These are phyloP conservation scores for Ochropacha duplaris DNA, from an alignment of 2,888 invertebrate genomes.

Conservation along the genomic window DNA sequence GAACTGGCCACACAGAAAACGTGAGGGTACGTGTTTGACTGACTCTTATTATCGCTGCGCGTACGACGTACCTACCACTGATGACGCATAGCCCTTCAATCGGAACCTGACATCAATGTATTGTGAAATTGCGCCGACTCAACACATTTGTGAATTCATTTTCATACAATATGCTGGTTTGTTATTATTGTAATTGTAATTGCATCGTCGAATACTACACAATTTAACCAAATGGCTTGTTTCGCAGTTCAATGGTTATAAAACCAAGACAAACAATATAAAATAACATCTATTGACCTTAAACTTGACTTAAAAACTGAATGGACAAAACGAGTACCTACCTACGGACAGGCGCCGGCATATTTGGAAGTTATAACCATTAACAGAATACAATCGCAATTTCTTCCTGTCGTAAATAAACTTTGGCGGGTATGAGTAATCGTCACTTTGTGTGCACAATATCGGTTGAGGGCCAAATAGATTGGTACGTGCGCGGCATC, in stretches of 20 bases:
- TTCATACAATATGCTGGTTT: neutral
- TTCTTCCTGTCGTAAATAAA: constrained; percentile 81
- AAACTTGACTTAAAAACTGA: too few relatives aligned
- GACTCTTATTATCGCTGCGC: constrained; percentile 52
- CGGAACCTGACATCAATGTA: constrained; percentile 18
- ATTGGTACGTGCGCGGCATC: constrained; percentile 73
- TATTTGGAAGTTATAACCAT: constrained; percentile 77
- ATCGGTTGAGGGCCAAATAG: constrained; percentile 73
- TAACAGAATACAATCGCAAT: constrained; percentile 78
- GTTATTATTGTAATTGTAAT: neutral
- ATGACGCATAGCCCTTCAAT: constrained; percentile 59
- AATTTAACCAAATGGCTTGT: neutral
- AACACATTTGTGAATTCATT: neutral
- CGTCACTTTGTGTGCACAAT: constrained; percentile 77
- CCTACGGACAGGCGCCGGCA: constrained; percentile 41
- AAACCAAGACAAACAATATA: neutral
- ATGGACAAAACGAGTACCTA: constrained; percentile 22
- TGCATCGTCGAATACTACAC: neutral
- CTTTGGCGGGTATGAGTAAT: constrained; percentile 76
- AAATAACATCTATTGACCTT: neutral
- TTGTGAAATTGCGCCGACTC: constrained; percentile 6
- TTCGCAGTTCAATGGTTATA: neutral
- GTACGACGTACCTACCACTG: constrained; percentile 42
- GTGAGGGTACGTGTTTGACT: constrained; percentile 64
- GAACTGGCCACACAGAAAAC: constrained; percentile 72